Evolutionary conservation across 2,888 invertebrate genomes (phyloP), one percentile per base, ranked within the genome.

Genomic region (Melikaiella ostensackeni): DNA sequence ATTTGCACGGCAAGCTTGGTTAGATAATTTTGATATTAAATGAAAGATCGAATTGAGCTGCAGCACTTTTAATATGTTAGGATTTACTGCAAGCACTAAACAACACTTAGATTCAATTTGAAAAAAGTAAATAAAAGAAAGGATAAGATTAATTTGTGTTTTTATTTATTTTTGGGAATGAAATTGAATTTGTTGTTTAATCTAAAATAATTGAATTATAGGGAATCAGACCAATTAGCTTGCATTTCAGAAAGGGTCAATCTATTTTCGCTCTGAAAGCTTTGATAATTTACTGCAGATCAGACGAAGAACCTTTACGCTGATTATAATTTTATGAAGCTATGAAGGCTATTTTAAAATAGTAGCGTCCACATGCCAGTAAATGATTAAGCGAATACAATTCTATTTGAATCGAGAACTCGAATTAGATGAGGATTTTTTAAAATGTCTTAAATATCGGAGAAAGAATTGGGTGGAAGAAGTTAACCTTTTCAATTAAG

Each of bases 301-400:
- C 19, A 66, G 66, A 46, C 42, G 42, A 66, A 24, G 42, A 27
- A 66, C 24, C 66, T 42, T 66, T 66, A 27, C 16, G 21, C 27
- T 27, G 19, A 66, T 46, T 42, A 46, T 46, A 46, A 66, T n/a
- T 66, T 66, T 42, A 66, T 27, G 27, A 66, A 24, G 16, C 46
- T 24, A 66, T 46, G 42, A 42, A 64, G 64, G 64, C 6, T 27
- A 42, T 64, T 42, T 42, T 64, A 42, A 64, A 64, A 42, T 16
- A 64, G 64, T 19, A 42, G 24, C 16, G 38, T 16, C 27, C 13
- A 64, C 24, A 19, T 46, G 16, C 24, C 27, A 27, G 16, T 66
- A 13, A 38, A 38, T 38, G 13, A 66, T 42, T 66, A 4, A 66
- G 27, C 9, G 66, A 66, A 27, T 16, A 9, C 9, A 46, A 27